Base-by-base conservation (phyloP, 2,113 vertebrate species). In the Lota lota region DNA sequence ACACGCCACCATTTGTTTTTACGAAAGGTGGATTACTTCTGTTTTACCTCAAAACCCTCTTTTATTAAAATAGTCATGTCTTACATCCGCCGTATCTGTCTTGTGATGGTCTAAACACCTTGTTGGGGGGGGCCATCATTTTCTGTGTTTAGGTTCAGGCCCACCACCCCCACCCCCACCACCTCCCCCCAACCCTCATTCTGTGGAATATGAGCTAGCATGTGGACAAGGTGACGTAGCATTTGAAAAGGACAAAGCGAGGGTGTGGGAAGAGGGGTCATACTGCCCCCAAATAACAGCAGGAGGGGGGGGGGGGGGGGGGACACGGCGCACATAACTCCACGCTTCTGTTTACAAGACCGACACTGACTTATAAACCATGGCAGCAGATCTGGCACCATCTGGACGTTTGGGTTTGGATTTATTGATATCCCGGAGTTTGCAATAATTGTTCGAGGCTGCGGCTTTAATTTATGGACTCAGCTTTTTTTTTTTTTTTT, bases 351-450 rank as follows among this genome's bases (percentile, higher is more conserved):
- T 89, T 91, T 91, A 91, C 85, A 85, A 58, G 68, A 69, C 80
- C 80, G 85, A 68, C 87, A 86, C 75, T 50, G 58, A 59, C 74
- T 68, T 88, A 76, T 91, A 89, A 91, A 91, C 83, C 70, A 16
- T 12, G 47, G 77, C 60, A 36, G 75, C 77, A 82, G 67, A 80
- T 87, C 66, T 79, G 78, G 86, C 78, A 75, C 77, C 71, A 76
- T 74, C 47, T 75, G 79, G 82, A 87, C 67, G 36, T 40, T 40
- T 19, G 67, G 22, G 69, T 2, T 24, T 24, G 86, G 84, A 85
- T 82, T 81, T 75, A 86, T 77, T 66, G 80, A 59, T 60, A 60
- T 47, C 69, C 57, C 69, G 18, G 6, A 24, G 80, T 77, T 80
- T 76, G 69, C 60, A 63, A 68, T 47, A 79, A 50, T 56, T 74